phyloP scores from a whole-genome alignment of 2,888 invertebrate genomes.

The Pseudoips prasinana region DNA sequence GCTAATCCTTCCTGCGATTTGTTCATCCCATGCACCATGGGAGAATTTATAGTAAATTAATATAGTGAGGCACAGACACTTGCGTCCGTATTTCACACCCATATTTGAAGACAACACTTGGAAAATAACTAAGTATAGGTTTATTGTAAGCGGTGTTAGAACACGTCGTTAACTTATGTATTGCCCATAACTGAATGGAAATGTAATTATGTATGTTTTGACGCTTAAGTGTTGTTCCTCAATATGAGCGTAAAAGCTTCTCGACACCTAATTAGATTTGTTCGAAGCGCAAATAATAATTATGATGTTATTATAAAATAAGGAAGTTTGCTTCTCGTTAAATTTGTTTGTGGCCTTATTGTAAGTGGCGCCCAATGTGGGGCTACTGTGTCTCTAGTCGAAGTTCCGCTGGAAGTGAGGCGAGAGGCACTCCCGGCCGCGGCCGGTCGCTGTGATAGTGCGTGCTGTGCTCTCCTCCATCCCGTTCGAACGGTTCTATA shows the following conservation, averaged over 20 bases:
- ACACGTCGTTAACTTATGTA: no score
- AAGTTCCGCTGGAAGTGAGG: slow-evolving; percentile 19
- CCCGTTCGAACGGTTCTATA: slow-evolving; percentile 50
- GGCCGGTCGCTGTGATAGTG: slow-evolving; percentile 76
- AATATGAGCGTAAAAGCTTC: slow-evolving; percentile 37
- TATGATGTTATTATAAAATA: slow-evolving; percentile 52
- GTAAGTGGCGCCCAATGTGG: slow-evolving; percentile 64
- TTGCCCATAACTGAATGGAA: no score
- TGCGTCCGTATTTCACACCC: slow-evolving; percentile 53
- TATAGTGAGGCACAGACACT: slow-evolving; percentile 51
- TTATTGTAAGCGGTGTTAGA: no score
- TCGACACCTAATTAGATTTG: slow-evolving; percentile 39
- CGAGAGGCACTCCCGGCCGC: slow-evolving; percentile 3
- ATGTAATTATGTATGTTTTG: no score
- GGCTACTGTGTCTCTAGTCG: slow-evolving; percentile 53
- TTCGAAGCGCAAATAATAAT: slow-evolving; percentile 59
- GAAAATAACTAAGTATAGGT: no score
- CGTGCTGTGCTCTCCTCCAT: slow-evolving; percentile 72
- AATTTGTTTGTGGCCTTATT: slow-evolving; percentile 79
- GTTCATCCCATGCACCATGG: slow-evolving; percentile 11
- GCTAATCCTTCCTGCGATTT: slow-evolving; percentile 13
- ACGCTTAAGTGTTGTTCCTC: no score
- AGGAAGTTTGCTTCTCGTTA: slow-evolving; percentile 64
- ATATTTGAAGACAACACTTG: no score
- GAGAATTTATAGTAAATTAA: slow-evolving; percentile 17